A percentile compares a stretch with the other conserved stretches of the same genome.
Evolutionary conservation across 1,140 invertebrate genomes (phyloP).

Genomic region (Drosophila bipectinata): DNA sequence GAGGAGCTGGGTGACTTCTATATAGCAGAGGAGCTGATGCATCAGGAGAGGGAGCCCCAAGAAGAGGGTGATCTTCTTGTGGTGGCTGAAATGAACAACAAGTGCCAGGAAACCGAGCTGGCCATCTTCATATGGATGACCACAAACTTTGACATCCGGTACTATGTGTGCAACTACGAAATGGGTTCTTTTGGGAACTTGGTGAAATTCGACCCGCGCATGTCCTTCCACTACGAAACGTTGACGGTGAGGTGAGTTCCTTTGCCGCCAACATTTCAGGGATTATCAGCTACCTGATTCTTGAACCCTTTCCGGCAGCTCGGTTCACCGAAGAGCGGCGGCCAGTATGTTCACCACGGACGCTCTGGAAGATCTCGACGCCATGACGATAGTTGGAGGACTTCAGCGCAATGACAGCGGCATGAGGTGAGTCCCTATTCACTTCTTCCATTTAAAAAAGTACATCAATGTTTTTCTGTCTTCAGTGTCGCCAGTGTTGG

Average conservation of each 20-base stretch:
- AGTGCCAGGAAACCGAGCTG: conserved; percentile 24
- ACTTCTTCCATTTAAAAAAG: no score
- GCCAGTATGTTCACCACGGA: conserved; percentile 43
- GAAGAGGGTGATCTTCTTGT: conserved; percentile 25
- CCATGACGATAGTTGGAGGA: conserved; percentile 45
- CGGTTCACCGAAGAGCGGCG: conserved; percentile 29
- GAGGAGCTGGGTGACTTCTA: conserved; percentile 64
- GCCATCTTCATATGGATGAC: conserved; percentile 66
- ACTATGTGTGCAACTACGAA: conserved; percentile 53
- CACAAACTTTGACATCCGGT: conserved; percentile 46
- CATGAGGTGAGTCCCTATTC: conserved; percentile 24
- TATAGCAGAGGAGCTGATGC: conserved; percentile 68
- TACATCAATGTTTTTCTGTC: not conserved
- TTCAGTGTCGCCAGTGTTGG: conserved; percentile 49
- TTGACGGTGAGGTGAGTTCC: conserved; percentile 49
- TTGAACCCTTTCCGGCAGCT: conserved; percentile 11
- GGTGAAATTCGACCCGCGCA: conserved; percentile 15
- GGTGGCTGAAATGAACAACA: conserved; percentile 48
- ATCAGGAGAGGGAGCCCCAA: conserved; percentile 22
- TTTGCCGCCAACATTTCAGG: not conserved
- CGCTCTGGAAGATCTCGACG: conserved; percentile 43
- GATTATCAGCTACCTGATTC: not conserved
- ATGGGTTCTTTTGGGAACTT: conserved; percentile 63
- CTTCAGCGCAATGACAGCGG: conserved; percentile 38
- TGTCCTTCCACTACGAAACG: conserved; percentile 5